Evolutionary conservation across 2,888 invertebrate genomes (phyloP).

Genomic region (Dicyrtoma fusca): DNA sequence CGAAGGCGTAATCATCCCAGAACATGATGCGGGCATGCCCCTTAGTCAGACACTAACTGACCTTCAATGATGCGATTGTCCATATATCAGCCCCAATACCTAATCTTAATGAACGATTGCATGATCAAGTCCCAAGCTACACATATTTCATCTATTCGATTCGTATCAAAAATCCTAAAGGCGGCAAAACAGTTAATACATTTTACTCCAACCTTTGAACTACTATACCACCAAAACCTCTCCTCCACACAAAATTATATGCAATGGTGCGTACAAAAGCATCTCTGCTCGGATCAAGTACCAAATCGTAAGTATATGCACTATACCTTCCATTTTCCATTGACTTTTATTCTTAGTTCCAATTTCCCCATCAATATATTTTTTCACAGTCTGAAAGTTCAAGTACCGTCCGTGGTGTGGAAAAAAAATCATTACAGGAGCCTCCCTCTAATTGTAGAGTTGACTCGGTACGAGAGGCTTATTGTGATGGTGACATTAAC

Average conservation of each 20-base stretch:
- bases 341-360: too few relatives aligned
- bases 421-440: constrained; percentile 4
- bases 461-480: not conserved
- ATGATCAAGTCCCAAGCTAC: constrained; percentile 27
- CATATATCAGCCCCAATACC: constrained; percentile 48
- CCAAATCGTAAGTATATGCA: too few relatives aligned
- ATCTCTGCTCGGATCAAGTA: not conserved
- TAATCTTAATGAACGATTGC: constrained; percentile 48
- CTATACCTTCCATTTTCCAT: too few relatives aligned
- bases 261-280: too few relatives aligned
- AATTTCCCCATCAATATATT: too few relatives aligned
- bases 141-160: constrained; percentile 36
- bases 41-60: constrained; percentile 44
- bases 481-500: not conserved
- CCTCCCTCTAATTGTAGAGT: not conserved
- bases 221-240: too few relatives aligned
- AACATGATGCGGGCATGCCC: constrained; percentile 53
- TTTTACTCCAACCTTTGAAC: constrained; percentile 23
- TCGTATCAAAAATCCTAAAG: constrained; percentile 50
- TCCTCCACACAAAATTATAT: too few relatives aligned
- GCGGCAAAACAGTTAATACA: constrained; percentile 32
- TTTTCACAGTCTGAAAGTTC: too few relatives aligned
- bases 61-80: constrained; percentile 47
- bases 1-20: constrained; percentile 55
- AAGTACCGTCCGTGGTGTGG: too few relatives aligned